Evolutionary conservation across 92 coral and sea anemone species (phyloP).

Genomic region (Zoanthus gigantus): DNA sequence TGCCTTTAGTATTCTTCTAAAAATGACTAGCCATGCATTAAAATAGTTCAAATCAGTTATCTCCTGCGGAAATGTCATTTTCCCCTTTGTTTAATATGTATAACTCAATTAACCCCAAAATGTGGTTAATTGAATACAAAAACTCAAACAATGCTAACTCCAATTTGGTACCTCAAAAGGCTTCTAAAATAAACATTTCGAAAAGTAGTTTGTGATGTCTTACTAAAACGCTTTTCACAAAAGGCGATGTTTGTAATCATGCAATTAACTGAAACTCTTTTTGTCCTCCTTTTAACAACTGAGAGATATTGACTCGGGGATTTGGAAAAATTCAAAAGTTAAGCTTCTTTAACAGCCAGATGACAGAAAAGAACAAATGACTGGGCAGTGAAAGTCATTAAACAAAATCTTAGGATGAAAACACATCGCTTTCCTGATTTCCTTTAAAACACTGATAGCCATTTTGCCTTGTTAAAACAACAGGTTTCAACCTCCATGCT

Average conservation of each 20-base stretch:
- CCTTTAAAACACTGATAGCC: not conserved
- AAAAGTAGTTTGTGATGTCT: not conserved
- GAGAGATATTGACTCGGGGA: slow-evolving; percentile 19
- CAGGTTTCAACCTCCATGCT: slow-evolving; percentile 2
- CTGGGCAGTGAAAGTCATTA: not conserved
- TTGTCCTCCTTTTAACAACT: not conserved
- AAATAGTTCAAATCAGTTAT: slow-evolving; percentile 1
- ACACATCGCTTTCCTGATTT: not conserved
- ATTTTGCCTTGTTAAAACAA: not conserved
- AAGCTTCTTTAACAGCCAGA: slow-evolving; percentile 5
- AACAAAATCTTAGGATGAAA: not conserved
- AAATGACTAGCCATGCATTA: slow-evolving; percentile 33
- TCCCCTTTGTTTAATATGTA: slow-evolving; percentile 32
- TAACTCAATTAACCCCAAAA: slow-evolving; percentile 12
- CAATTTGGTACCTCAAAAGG: not conserved
- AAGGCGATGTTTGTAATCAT: not conserved
- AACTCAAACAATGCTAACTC: not conserved
- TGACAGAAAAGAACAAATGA: not conserved
- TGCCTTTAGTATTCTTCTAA: slow-evolving; percentile 28
- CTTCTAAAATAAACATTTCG: not conserved
- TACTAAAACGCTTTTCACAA: not conserved
- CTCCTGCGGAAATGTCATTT: slow-evolving; percentile 31
- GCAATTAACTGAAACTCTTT: not conserved
- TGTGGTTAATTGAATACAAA: slow-evolving; percentile 9
- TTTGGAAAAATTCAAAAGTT: slow-evolving; percentile 35